A percentile compares a stretch with the other conserved stretches of the same genome.
Evolutionary conservation across 1,140 invertebrate genomes (phyloP).

Genomic region (Meloidogyne exigua): DNA sequence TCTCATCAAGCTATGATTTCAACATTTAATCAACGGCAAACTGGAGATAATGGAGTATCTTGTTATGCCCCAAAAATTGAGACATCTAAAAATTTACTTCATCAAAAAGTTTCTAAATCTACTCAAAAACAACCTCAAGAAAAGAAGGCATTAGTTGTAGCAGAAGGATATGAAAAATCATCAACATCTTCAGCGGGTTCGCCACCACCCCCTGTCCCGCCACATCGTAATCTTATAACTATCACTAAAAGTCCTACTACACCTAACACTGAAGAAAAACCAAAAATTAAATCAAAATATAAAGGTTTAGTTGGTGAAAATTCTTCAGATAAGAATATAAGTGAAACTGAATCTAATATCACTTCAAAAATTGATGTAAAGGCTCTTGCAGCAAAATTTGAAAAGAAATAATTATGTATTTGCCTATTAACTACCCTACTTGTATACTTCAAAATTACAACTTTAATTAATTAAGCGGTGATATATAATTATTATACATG

Average conservation of each 20-base stretch:
- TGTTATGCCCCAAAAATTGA: background rate
- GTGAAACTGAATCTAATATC: background rate
- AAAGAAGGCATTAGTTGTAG: constrained; percentile 1
- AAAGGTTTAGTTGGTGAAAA: background rate
- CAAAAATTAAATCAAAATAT: background rate
- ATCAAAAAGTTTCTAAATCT: background rate
- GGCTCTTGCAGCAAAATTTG: constrained; percentile 26
- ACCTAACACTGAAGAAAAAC: background rate
- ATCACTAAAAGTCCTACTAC: background rate
- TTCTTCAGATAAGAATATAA: background rate
- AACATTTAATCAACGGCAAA: background rate
- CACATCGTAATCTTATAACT: background rate
- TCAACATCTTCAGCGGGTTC: background rate
- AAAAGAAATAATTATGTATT: constrained; percentile 9
- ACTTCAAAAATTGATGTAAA: constrained; percentile 7
- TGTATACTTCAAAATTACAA: too few species aligned
- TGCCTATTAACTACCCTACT: background rate
- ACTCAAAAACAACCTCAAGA: background rate
- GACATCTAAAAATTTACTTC: background rate
- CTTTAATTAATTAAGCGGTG: too few species aligned
- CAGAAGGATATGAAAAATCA: constrained; percentile 18
- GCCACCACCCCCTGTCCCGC: background rate
- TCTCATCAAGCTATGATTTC: background rate
- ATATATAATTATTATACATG: too few species aligned
- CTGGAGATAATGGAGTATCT: background rate